Percentiles rank a stretch among this genome's conserved stretches.
Evolutionary conservation across 2,113 vertebrate genomes (phyloP).

Genomic region (Sylvietta virens): DNA sequence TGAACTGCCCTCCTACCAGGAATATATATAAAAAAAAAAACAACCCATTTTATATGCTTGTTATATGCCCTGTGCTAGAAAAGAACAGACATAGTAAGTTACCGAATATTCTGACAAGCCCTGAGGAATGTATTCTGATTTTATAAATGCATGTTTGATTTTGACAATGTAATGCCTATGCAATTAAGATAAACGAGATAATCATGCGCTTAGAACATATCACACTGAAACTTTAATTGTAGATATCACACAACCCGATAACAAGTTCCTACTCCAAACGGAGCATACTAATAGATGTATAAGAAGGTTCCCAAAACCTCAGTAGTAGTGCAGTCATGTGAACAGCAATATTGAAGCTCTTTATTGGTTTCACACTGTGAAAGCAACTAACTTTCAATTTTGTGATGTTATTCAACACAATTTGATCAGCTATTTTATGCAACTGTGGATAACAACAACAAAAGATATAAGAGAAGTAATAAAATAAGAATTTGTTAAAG

Average conservation of each 20-base stretch:
- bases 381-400: constrained; percentile 53
- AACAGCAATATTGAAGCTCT: constrained; percentile 18
- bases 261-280: not conserved
- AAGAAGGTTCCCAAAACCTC: constrained; percentile 29
- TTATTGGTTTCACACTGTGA: constrained; percentile 49
- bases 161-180: constrained; percentile 4
- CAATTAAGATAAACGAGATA: constrained; percentile 52
- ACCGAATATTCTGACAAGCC: not conserved
- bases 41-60: not conserved
- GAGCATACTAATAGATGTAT: not conserved
- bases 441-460: not conserved
- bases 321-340: constrained; percentile 1
- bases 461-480: constrained; percentile 6
- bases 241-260: not conserved
- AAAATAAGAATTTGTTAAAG: constrained; percentile 42
- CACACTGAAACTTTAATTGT: constrained; percentile 42
- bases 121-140: not conserved
- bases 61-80: not conserved
- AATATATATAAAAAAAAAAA: not conserved
- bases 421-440: constrained; percentile 13
- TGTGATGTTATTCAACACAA: constrained; percentile 38
- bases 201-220: not conserved
- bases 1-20: not conserved
- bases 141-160: constrained; percentile 30
- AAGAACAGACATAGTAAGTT: not conserved